Evolutionary conservation across 2,113 vertebrate species (phyloP).

Genomic region (Pollimyrus isidori): DNA sequence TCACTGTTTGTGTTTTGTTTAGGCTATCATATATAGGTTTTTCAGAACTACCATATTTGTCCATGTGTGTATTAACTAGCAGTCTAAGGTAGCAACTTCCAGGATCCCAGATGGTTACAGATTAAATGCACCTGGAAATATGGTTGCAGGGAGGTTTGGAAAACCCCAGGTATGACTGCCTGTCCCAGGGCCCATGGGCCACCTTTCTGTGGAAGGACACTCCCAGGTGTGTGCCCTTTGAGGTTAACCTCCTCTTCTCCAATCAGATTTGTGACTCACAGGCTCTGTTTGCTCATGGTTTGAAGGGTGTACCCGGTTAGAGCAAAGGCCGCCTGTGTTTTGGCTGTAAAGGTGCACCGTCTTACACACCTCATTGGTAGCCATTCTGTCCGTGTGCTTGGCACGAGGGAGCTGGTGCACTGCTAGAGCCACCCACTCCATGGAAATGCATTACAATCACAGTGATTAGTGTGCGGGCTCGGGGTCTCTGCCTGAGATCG

Average conservation of each 20-base stretch:
- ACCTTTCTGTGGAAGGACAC: background rate
- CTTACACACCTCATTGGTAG: background rate
- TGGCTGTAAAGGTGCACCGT: background rate
- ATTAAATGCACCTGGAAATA: background rate
- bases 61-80: background rate
- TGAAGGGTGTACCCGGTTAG: background rate
- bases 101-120: background rate
- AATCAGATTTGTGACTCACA: background rate
- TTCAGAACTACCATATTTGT: background rate
- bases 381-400: background rate
- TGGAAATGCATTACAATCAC: background rate
- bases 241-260: background rate
- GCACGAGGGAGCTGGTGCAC: background rate
- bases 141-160: background rate
- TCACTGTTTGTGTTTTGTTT: background rate
- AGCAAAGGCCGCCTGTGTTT: background rate
- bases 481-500: background rate
- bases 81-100: background rate
- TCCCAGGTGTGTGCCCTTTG: background rate
- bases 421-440: background rate
- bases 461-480: background rate
- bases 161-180: background rate
- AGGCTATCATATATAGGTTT: background rate
- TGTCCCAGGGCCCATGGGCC: background rate
- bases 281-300: background rate